Percentiles rank a stretch among this genome's conserved stretches.
Evolutionary conservation across 2,113 vertebrate species (phyloP).

Genomic region (Sinocyclocheilus anophthalmus): DNA sequence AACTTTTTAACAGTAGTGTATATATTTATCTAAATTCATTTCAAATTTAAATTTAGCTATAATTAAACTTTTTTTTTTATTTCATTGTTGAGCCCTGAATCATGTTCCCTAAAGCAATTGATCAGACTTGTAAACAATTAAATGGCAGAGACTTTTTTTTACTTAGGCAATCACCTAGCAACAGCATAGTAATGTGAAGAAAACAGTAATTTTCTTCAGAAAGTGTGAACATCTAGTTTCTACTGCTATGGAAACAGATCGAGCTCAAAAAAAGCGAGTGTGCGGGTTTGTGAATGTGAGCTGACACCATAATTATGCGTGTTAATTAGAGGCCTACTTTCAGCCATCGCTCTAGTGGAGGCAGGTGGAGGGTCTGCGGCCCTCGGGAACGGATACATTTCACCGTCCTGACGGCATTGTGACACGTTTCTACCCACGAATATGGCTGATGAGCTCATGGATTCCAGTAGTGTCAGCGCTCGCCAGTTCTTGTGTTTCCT

Average conservation of each 20-base stretch:
- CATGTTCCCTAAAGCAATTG: neutral
- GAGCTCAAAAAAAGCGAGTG: slow-evolving; percentile 2
- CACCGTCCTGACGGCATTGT: neutral
- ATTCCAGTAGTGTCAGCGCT: neutral
- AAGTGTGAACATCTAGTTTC: slow-evolving; percentile 13
- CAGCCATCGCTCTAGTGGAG: slow-evolving; percentile 30
- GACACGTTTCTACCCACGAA: slow-evolving; percentile 10
- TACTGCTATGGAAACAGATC: slow-evolving; percentile 11
- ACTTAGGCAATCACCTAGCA: neutral
- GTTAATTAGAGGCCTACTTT: slow-evolving; percentile 59
- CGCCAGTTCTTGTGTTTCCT: slow-evolving; percentile 12
- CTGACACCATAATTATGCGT: slow-evolving; percentile 51
- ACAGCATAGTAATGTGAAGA: slow-evolving; percentile 1
- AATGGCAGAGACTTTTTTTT: neutral
- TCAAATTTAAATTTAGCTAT: neutral
- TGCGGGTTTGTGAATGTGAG: slow-evolving; percentile 39
- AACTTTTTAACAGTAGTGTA: no score
- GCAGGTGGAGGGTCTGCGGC: neutral
- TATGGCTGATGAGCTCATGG: slow-evolving; percentile 7
- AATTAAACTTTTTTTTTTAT: no score
- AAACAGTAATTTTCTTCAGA: neutral
- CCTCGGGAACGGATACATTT: neutral
- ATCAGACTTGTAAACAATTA: neutral
- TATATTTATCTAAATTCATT: neutral
- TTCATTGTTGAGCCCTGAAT: neutral